Conservation (phyloP, 2,888 invertebrate species). For the Oxycera nigricornis region DNA sequence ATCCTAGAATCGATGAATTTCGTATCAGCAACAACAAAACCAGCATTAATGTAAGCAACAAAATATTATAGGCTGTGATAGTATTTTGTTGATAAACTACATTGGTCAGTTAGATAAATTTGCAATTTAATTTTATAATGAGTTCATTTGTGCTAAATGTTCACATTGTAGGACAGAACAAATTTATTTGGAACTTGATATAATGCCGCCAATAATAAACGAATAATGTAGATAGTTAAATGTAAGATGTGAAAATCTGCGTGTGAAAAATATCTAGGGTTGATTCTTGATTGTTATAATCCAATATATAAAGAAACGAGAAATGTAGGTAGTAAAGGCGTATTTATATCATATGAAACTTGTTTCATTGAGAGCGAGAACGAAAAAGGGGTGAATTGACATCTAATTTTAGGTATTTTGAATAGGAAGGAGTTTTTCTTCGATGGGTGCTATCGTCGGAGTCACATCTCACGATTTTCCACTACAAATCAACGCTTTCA, state of each 20-base stretch:
- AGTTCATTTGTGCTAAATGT: neutral
- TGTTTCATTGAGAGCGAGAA: too few relatives aligned
- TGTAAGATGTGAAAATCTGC: neutral
- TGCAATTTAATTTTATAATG: neutral
- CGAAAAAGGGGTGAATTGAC: too few relatives aligned
- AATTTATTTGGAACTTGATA: neutral
- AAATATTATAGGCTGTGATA: constrained; percentile 11
- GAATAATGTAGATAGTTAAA: neutral
- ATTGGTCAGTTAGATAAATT: neutral
- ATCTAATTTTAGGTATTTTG: too few relatives aligned
- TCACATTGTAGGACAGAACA: neutral
- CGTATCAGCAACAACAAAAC: neutral
- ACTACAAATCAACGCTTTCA: too few relatives aligned
- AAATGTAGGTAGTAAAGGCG: neutral
- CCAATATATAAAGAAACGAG: too few relatives aligned
- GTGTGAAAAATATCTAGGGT: constrained; percentile 7
- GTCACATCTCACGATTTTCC: too few relatives aligned
- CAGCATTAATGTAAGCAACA: neutral
- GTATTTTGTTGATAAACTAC: constrained; percentile 1
- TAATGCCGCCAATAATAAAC: neutral
- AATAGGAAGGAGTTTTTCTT: too few relatives aligned
- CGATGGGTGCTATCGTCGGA: too few relatives aligned
- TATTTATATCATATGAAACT: constrained; percentile 7
- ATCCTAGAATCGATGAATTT: too few relatives aligned
- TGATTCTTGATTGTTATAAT: neutral